Conservation (phyloP, 1,140 invertebrate species). For the Tachypleus tridentatus region DNA sequence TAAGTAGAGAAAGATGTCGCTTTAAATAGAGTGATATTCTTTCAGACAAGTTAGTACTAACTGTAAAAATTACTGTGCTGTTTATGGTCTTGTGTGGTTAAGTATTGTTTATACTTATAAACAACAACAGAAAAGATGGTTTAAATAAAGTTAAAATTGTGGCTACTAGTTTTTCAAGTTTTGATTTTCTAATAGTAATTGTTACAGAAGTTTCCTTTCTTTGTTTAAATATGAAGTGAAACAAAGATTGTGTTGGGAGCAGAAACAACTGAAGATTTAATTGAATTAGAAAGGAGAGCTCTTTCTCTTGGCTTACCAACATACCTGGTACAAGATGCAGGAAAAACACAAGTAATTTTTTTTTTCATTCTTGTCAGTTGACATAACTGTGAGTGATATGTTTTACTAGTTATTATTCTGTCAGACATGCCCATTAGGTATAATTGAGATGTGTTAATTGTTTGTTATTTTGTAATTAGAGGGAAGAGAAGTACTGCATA, state of each 20-base stretch:
- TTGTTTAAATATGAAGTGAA: constrained; percentile 29
- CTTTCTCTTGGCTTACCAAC: constrained; percentile 37
- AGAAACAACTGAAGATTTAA: constrained; percentile 41
- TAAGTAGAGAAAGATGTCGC: too few species aligned
- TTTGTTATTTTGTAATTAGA: too few species aligned
- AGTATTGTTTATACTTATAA: constrained; percentile 2
- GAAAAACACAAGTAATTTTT: constrained; percentile 44
- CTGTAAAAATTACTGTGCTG: too few species aligned
- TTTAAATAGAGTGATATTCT: too few species aligned
- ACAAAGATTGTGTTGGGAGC: constrained; percentile 49
- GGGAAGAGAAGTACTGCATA: too few species aligned
- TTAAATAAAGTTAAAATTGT: background rate
- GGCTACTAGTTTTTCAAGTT: background rate
- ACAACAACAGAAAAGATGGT: constrained; percentile 2
- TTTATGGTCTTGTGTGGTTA: too few species aligned
- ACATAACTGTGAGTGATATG: constrained; percentile 4
- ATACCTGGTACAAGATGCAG: constrained; percentile 48
- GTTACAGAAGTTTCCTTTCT: constrained; percentile 13
- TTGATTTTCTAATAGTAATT: background rate
- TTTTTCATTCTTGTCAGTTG: background rate
- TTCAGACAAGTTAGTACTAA: too few species aligned
- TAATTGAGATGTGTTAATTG: too few species aligned
- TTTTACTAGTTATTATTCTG: too few species aligned
- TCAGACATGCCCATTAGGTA: too few species aligned
- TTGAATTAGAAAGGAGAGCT: constrained; percentile 40